Base-by-base conservation (phyloP, 2,888 invertebrate genomes). In the Lasius fuliginosus region DNA sequence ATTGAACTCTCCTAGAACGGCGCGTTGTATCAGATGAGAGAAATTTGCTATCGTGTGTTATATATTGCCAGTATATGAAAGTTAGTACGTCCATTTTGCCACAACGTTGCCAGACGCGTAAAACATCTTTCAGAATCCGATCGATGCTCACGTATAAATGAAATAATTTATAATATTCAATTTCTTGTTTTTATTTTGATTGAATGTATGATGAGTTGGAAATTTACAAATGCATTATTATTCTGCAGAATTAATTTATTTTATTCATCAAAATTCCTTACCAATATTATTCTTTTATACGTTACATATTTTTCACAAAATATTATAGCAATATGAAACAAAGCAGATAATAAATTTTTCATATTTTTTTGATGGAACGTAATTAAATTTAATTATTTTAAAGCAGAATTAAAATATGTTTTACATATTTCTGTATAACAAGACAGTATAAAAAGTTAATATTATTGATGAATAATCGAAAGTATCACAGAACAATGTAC, bases 1-100 rank as follows among this genome's bases (percentile, higher is more conserved):
- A 79, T 79, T 79, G 69, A 60, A 36, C 60, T 46, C 60, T 6
- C 8, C 15, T 30, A 11, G n/a, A 60, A 79, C 3, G 42, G 58
- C 33, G 56, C 30, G 46, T 30, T 58, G n/a, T 42, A 56, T 79
- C 27, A 33, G 33, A 69, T 23, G 40, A 60, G 30, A 30, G 33
- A 8, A 58, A 79, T 79, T 79, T 79, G 46, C 77, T 68, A 69
- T n/a, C 23, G n/a, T 40, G 40, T 6, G 27, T 53, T 68, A 15
- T 12, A 15, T 12, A 36, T 68, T 56, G 18, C 27, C 15, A 49
- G 9, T n/a, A 56, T 18, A 42, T 68, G 23, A 23, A 46, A 60
- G 67, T 67, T 53, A 58, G 23, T 58, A 27, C 5, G n/a, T 40
- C 15, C 27, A 53, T 68, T 23, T 23, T 40, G 42, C 18, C 15